phyloP scores from a whole-genome alignment of 2,113 vertebrate species.

The Sciurus niger region DNA sequence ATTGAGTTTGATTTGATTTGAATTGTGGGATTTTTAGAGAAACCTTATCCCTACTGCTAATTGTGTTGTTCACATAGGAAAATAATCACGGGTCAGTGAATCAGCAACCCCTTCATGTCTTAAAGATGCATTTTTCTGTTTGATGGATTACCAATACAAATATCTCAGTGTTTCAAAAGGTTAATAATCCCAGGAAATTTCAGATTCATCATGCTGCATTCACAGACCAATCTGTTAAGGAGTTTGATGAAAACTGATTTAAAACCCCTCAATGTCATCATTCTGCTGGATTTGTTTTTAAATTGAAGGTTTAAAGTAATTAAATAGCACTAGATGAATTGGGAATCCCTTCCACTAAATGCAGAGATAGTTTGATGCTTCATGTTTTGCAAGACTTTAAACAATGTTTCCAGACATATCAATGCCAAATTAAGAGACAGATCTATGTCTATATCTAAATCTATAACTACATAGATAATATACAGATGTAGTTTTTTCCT shows the following conservation, averaged over 20 bases:
- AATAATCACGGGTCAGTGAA: constrained; percentile 46
- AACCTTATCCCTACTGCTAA: not conserved
- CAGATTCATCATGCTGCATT: constrained; percentile 14
- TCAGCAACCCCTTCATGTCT: not conserved
- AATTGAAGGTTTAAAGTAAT: constrained; percentile 64
- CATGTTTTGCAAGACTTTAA: constrained; percentile 33
- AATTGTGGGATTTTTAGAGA: constrained; percentile 23
- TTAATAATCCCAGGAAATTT: constrained; percentile 54
- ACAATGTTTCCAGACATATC: not conserved
- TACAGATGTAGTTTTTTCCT: not conserved
- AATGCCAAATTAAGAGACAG: not conserved
- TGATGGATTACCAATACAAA: not conserved
- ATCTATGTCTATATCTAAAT: not conserved
- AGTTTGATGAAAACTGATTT: constrained; percentile 29
- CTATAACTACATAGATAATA: not conserved
- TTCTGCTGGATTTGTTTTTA: constrained; percentile 52
- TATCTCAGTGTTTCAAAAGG: not conserved
- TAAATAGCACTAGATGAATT: constrained; percentile 55
- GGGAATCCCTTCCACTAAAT: constrained; percentile 39
- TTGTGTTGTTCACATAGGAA: constrained; percentile 9
- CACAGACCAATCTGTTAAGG: constrained; percentile 17
- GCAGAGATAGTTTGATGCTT: constrained; percentile 28
- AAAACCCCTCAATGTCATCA: not conserved
- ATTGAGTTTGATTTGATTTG: constrained; percentile 31
- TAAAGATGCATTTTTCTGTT: constrained; percentile 32